A percentile compares a stretch with the other conserved stretches of the same genome.
phyloP scores from a whole-genome alignment of 2,888 invertebrate genomes.

The Eupithecia tripunctaria region DNA sequence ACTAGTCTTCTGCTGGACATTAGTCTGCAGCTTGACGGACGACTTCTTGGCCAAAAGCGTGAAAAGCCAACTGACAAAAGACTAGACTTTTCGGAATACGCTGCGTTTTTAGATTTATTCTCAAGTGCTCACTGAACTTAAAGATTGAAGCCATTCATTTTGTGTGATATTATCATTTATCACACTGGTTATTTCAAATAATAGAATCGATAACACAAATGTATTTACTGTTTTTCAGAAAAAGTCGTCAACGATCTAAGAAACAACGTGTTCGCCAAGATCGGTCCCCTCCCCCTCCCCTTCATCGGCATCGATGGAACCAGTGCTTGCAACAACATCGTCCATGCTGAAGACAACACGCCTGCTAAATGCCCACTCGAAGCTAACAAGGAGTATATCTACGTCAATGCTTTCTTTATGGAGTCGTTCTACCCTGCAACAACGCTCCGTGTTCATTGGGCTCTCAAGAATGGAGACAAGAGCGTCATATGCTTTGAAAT shows the following conservation, averaged over 20 bases:
- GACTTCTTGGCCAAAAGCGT: too few relatives aligned
- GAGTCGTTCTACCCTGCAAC: constrained; percentile 73
- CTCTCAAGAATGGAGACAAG: constrained; percentile 73
- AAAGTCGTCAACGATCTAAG: constrained; percentile 76
- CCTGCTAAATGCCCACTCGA: constrained; percentile 87
- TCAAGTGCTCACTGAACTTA: too few relatives aligned
- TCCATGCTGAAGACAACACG: constrained; percentile 59
- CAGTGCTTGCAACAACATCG: constrained; percentile 56
- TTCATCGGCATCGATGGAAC: constrained; percentile 85
- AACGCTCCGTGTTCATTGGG: constrained; percentile 85
- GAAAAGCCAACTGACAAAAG: too few relatives aligned
- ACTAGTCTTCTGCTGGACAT: too few relatives aligned
- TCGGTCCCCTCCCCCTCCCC: constrained; percentile 86
- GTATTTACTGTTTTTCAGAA: constrained; percentile 56
- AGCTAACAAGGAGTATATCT: constrained; percentile 86
- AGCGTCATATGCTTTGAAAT: constrained; percentile 87
- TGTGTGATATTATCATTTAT: too few relatives aligned
- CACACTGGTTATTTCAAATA: too few relatives aligned
- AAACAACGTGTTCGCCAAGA: constrained; percentile 80
- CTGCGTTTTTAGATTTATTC: too few relatives aligned
- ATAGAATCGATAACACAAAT: constrained; percentile 44
- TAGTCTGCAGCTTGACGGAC: too few relatives aligned
- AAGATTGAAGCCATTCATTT: too few relatives aligned
- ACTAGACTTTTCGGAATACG: too few relatives aligned
- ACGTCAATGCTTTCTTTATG: constrained; percentile 84